A percentile compares a stretch with the other conserved stretches of the same genome.
Conservation (phyloP, 2,113 vertebrate genomes). For the Oryzias woworae region DNA sequence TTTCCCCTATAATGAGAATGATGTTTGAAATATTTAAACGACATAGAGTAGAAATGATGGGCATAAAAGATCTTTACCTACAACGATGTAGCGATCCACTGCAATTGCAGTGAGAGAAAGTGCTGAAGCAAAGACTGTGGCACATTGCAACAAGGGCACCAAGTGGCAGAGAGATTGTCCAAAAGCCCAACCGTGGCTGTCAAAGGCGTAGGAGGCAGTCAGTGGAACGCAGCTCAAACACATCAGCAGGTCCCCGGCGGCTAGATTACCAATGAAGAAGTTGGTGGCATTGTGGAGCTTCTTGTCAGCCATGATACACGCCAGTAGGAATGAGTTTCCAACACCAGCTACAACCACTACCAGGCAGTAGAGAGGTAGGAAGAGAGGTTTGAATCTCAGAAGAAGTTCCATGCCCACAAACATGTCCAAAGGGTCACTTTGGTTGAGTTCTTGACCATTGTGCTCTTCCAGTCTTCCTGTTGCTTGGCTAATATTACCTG, state of each 20-base stretch:
- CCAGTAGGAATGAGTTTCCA: constrained; percentile 76
- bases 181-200: constrained; percentile 77
- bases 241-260: constrained; percentile 80
- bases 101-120: constrained; percentile 81
- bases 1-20: too few relatives aligned
- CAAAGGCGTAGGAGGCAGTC: constrained; percentile 80
- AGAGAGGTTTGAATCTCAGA: constrained; percentile 74
- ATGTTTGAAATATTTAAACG: too few relatives aligned
- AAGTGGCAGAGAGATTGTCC: constrained; percentile 77
- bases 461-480: constrained; percentile 14
- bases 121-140: constrained; percentile 78
- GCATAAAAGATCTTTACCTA: constrained; percentile 50
- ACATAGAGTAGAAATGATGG: too few relatives aligned
- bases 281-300: constrained; percentile 83
- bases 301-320: constrained; percentile 76
- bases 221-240: constrained; percentile 80
- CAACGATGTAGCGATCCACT: constrained; percentile 79
- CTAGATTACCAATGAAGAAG: constrained; percentile 81
- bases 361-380: constrained; percentile 78
- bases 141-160: constrained; percentile 75
- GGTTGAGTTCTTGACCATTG: constrained; percentile 55
- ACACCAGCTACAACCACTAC: constrained; percentile 76
- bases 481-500: constrained; percentile 49
- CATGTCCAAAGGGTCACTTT: constrained; percentile 68
- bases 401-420: constrained; percentile 78